phyloP scores from a whole-genome alignment of 2,797 vertebrate species.

The Onychomys torridus region DNA sequence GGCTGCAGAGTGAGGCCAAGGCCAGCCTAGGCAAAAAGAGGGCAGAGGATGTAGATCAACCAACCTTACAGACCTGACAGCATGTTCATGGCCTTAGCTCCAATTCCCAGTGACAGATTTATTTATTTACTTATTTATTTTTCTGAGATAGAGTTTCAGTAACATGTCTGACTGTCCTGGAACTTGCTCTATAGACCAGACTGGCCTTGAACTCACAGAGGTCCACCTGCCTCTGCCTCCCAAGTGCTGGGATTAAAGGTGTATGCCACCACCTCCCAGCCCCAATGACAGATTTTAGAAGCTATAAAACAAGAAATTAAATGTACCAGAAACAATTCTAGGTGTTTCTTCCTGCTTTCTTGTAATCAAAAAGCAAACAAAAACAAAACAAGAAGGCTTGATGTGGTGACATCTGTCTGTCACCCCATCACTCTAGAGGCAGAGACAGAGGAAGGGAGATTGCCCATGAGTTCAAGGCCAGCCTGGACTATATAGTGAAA shows the following conservation, averaged over 20 bases:
- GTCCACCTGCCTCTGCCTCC: too few species aligned
- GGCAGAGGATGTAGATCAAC: background rate
- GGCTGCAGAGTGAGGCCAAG: background rate
- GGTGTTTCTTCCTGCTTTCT: background rate
- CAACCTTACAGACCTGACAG: background rate
- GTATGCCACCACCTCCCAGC: background rate
- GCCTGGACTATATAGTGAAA: background rate
- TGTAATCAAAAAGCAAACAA: background rate
- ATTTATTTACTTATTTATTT: background rate
- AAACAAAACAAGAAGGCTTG: background rate
- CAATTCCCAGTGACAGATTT: background rate
- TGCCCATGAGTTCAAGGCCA: background rate
- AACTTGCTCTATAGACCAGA: background rate
- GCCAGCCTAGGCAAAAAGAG: background rate
- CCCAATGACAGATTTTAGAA: background rate
- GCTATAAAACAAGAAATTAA: background rate
- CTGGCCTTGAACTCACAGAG: background rate
- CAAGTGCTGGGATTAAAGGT: too few species aligned
- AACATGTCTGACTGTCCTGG: too few species aligned
- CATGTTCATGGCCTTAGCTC: background rate
- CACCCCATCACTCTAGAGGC: background rate
- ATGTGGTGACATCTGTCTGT: background rate
- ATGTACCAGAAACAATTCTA: background rate
- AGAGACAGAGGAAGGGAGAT: background rate
- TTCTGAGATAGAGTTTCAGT: too few species aligned